A percentile compares a stretch with the other conserved stretches of the same genome.
Evolutionary conservation across 2,797 vertebrate genomes (phyloP).

Genomic region (Acanthurus tractus): DNA sequence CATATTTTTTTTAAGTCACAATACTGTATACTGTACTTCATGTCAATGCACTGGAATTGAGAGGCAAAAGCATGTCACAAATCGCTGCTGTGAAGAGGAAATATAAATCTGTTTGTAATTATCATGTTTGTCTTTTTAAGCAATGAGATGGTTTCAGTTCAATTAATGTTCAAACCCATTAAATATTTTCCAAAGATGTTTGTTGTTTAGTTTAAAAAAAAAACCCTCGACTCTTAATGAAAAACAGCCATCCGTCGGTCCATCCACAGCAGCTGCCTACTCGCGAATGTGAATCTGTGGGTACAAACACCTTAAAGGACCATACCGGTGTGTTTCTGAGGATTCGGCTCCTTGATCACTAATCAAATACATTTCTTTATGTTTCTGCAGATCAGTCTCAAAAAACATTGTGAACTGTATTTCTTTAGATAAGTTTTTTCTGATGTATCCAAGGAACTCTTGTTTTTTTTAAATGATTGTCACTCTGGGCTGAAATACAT

Average conservation of each 20-base stretch:
- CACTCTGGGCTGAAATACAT: background rate
- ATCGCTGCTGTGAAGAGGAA: constrained; percentile 47
- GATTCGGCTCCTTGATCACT: background rate
- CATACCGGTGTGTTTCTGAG: constrained; percentile 2
- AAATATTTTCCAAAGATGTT: constrained; percentile 51
- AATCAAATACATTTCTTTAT: background rate
- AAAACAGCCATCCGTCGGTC: constrained; percentile 12
- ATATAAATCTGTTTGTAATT: constrained; percentile 12
- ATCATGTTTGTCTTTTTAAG: constrained; percentile 29
- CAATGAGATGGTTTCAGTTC: constrained; percentile 6
- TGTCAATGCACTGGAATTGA: constrained; percentile 69
- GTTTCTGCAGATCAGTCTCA: background rate
- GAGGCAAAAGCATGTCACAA: constrained; percentile 6
- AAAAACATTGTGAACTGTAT: constrained; percentile 4
- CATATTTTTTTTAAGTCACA: background rate
- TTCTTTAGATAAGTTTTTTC: background rate
- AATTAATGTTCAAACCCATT: constrained; percentile 9
- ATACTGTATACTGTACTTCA: constrained; percentile 37
- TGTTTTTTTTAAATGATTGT: constrained; percentile 6
- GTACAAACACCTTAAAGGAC: constrained; percentile 4
- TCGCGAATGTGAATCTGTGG: constrained; percentile 18
- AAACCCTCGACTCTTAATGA: background rate
- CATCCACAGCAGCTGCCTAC: constrained; percentile 17
- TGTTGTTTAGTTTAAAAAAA: background rate
- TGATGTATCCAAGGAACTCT: background rate